phyloP scores from a whole-genome alignment of 1,140 invertebrate species.

The Acyrthosiphon pisum region DNA sequence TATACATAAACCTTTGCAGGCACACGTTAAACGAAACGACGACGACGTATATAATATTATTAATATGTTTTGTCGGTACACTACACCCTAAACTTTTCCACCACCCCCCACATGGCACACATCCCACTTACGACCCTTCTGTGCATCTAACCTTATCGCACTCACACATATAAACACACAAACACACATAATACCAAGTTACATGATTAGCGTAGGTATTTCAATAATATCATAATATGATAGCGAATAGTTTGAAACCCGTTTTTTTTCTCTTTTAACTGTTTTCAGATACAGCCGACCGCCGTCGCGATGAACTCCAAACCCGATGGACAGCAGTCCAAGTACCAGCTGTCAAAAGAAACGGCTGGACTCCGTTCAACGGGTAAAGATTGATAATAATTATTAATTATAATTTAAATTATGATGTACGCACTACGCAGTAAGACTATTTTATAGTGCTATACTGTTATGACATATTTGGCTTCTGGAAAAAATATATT shows the following conservation, averaged over 20 bases:
- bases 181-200: background rate
- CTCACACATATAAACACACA: background rate
- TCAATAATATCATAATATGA: background rate
- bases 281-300: background rate
- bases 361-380: background rate
- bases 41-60: background rate
- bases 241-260: background rate
- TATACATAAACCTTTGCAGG: background rate
- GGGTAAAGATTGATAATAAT: conserved; percentile 12
- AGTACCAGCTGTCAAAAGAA: conserved; percentile 40
- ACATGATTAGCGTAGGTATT: background rate
- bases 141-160: background rate
- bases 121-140: background rate
- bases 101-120: too few relatives aligned
- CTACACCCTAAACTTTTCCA: background rate
- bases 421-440: too few relatives aligned
- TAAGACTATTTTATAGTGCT: background rate
- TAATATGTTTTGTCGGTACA: background rate
- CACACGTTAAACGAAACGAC: background rate
- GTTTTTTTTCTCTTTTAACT: conserved; percentile 12
- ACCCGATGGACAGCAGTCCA: conserved; percentile 34
- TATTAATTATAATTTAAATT: background rate
- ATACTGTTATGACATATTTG: too few relatives aligned
- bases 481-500: background rate
- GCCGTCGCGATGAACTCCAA: conserved; percentile 36